These are phyloP conservation scores for Melieria picta DNA, from an alignment of 2,888 invertebrate species.

Conservation along the genomic window DNA sequence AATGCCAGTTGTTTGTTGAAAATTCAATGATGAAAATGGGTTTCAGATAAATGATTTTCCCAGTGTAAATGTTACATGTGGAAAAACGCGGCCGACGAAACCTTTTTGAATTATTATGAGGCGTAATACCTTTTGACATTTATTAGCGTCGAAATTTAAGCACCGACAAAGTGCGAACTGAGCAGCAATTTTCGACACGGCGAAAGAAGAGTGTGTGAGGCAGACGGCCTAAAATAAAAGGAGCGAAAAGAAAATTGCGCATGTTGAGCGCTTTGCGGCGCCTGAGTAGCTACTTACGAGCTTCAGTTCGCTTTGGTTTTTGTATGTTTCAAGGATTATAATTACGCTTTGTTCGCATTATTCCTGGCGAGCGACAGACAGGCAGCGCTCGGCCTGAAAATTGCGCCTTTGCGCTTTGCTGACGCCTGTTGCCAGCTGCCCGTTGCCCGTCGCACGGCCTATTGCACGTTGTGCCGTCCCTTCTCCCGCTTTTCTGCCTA, in stretches of 20 bases:
- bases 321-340: slow-evolving; percentile 38
- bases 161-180: not conserved
- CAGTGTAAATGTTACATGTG: too few relatives aligned
- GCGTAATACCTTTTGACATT: slow-evolving; percentile 52
- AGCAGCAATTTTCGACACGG: not conserved
- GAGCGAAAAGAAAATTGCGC: not conserved
- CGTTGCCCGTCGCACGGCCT: slow-evolving; percentile 3
- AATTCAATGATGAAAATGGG: too few relatives aligned
- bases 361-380: not conserved
- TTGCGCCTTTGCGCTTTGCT: not conserved
- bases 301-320: too few relatives aligned
- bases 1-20: too few relatives aligned
- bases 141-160: slow-evolving; percentile 46
- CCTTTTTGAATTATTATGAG: slow-evolving; percentile 14
- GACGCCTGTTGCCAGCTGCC: not conserved
- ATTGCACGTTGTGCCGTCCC: not conserved
- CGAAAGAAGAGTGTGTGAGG: not conserved
- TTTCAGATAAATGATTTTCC: too few relatives aligned
- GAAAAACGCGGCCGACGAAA: not conserved
- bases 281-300: not conserved
- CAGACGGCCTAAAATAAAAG: not conserved
- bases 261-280: slow-evolving; percentile 1
- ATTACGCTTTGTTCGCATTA: slow-evolving; percentile 38
- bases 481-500: slow-evolving; percentile 5
- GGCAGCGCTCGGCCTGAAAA: not conserved